Conservation (phyloP, 2,113 vertebrate genomes). For the Zosterops japonicus region DNA sequence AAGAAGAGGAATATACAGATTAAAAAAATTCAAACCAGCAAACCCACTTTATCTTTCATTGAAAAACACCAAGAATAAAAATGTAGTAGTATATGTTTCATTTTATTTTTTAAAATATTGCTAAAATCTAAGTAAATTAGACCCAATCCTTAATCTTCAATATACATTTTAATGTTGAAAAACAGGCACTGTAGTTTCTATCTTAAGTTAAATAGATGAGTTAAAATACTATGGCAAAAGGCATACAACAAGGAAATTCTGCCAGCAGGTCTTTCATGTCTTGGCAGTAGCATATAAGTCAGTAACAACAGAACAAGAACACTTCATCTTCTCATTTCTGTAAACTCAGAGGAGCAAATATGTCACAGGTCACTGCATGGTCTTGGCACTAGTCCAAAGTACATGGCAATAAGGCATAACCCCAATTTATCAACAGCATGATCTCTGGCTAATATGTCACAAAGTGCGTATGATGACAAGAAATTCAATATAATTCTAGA, state of each 20-base stretch:
- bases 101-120: not conserved
- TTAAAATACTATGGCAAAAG: not conserved
- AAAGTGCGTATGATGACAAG: not conserved
- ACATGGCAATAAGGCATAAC: not conserved
- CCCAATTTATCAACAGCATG: not conserved
- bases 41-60: not conserved
- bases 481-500: not conserved
- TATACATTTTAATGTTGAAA: not conserved
- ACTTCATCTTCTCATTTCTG: not conserved
- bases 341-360: not conserved
- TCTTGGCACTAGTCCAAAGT: not conserved
- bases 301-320: not conserved
- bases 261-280: not conserved
- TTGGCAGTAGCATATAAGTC: not conserved
- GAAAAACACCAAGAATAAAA: not conserved
- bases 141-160: not conserved
- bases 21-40: not conserved
- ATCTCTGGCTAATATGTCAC: not conserved
- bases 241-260: not conserved
- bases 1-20: not conserved
- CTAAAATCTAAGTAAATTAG: not conserved
- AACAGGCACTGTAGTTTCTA: accelerated
- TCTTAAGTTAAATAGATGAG: not conserved
- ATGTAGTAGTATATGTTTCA: not conserved
- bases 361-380: not conserved